phyloP scores from a whole-genome alignment of 2,113 vertebrate genomes.

The Hemiprocne comata region DNA sequence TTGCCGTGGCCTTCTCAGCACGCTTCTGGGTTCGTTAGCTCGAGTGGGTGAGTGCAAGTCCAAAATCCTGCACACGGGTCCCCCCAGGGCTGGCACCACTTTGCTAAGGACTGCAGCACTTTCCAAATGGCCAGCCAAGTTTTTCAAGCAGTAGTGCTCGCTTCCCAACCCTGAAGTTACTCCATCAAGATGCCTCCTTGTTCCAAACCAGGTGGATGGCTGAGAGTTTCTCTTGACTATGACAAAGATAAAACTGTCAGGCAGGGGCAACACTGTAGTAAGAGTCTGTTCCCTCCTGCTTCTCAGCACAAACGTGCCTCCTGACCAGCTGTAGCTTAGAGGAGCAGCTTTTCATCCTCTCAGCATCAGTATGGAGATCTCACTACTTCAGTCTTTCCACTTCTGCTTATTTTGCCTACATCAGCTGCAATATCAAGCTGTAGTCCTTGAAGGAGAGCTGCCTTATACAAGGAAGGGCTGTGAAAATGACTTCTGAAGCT shows the following conservation, averaged over 20 bases:
- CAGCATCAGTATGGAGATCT: neutral
- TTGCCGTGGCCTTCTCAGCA: neutral
- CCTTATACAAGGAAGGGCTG: neutral
- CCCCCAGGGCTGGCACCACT: neutral
- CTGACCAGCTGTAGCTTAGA: too few species aligned
- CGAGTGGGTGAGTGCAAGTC: neutral
- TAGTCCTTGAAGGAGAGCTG: neutral
- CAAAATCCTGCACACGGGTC: neutral
- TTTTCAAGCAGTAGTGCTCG: neutral
- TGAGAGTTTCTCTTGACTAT: neutral
- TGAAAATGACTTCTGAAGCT: neutral
- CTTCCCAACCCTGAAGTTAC: neutral
- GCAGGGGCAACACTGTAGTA: neutral
- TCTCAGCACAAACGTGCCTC: neutral
- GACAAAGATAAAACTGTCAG: neutral
- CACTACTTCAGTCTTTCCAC: neutral
- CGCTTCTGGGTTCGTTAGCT: fast-evolving
- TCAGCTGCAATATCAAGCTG: neutral
- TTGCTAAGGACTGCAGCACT: too few species aligned
- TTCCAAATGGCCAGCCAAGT: neutral
- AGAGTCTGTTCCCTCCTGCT: neutral
- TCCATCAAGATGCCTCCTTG: neutral
- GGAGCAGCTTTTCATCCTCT: neutral
- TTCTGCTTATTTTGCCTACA: neutral
- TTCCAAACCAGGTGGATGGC: neutral